Base-by-base conservation (phyloP, 2,113 vertebrate species). In the Pterocles orientalis region DNA sequence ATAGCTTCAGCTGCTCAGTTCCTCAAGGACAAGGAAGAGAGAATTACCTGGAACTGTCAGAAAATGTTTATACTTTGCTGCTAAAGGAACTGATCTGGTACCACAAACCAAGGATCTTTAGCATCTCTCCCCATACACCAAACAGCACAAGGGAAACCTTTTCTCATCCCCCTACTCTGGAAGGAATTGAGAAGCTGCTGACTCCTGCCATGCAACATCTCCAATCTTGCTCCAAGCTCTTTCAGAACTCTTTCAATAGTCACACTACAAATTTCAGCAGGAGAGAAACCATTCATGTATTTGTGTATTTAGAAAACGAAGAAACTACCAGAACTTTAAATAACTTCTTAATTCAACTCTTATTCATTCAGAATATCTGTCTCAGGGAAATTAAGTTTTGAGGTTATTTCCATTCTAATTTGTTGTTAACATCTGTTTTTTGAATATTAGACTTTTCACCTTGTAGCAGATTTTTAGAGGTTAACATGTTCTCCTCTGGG, bases 391-490 rank as follows among this genome's bases (percentile, higher is more conserved):
- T 69, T 51, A 24, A 82, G 18, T 12, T 84, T 92, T 72, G 21
- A 79, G 45, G 21, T 73, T 78, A 82, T 70, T 75, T 77, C 34
- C 3, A 71, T 68, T 86, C 11, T 66, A 36, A 92, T 82, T 86
- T 56, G 16, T 61, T 73, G 33, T 69, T 94, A 86, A 88, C 14
- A 43, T 75, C 7, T 81, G 6, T 28, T 85, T 69, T 68, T 81
- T n/a, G 1, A 36, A 15, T 88, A 11, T 20, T 81, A 56, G 39
- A 57, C 6, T 96, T 96, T 95, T 95, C 54, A 76, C 29, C 51
- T 92, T 96, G 31, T 48, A 73, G 45, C 18, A 94, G 78, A 73
- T 68, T 87, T 95, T 89, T 62, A 93, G 50, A 96, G 36, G 36
- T 66, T 90, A 64, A 33, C 57, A 5, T 68, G 11, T 31, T 95